phyloP scores from a whole-genome alignment of 1,140 invertebrate species.

The Ostrea edulis region DNA sequence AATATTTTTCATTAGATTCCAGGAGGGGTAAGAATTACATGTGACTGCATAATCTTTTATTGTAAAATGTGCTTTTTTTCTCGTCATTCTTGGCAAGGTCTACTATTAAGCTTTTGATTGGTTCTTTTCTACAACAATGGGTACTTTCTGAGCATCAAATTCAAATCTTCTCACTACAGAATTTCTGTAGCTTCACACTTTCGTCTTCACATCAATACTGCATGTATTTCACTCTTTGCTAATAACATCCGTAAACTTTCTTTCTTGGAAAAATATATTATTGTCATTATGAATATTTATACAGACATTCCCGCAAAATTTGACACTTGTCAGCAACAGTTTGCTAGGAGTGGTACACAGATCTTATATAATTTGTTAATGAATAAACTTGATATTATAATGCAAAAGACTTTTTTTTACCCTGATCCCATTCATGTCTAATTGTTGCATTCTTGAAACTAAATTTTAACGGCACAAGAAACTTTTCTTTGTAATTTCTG shows the following conservation, averaged over 20 bases:
- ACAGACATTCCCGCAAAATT: too few relatives aligned
- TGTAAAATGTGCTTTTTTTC: background rate
- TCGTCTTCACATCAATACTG: background rate
- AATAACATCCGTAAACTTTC: background rate
- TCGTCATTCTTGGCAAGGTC: background rate
- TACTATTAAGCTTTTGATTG: slow-evolving; percentile 11
- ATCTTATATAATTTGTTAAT: too few relatives aligned
- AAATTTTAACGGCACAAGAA: too few relatives aligned
- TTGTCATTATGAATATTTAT: too few relatives aligned
- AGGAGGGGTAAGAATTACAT: slow-evolving; percentile 18
- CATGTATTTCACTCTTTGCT: slow-evolving; percentile 11
- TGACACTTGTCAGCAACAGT: too few relatives aligned
- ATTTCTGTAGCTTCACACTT: background rate
- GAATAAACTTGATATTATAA: too few relatives aligned
- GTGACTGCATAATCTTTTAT: background rate
- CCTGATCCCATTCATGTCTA: too few relatives aligned
- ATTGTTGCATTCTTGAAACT: too few relatives aligned
- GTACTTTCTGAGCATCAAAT: background rate
- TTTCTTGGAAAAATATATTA: background rate
- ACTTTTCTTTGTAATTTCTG: too few relatives aligned
- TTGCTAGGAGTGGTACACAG: too few relatives aligned
- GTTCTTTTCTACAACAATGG: background rate
- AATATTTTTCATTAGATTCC: slow-evolving; percentile 21
- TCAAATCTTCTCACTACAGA: background rate
- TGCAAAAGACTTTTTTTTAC: too few relatives aligned